A percentile compares a stretch with the other conserved stretches of the same genome.
Conservation (phyloP, 1,140 invertebrate genomes). For the Drosophila navojoa region DNA sequence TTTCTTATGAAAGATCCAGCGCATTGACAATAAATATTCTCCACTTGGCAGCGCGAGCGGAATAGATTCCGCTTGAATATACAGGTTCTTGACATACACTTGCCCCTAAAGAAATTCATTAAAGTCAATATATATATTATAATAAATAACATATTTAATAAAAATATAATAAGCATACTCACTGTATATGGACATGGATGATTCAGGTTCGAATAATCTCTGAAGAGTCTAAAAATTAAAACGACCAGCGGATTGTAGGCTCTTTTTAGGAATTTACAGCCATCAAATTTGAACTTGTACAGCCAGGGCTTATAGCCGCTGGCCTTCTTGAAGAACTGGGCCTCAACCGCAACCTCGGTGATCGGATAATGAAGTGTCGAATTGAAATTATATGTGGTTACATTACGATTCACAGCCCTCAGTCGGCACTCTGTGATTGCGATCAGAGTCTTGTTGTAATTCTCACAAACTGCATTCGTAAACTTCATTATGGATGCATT, state of each 20-base stretch:
- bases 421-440: conserved; percentile 7
- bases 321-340: conserved; percentile 1
- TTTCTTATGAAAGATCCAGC: conserved; percentile 17
- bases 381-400: conserved; percentile 9
- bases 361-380: background rate
- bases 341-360: background rate
- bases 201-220: conserved; percentile 17
- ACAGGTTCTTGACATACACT: background rate
- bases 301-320: conserved; percentile 27
- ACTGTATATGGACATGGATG: conserved; percentile 25
- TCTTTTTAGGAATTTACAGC: conserved; percentile 8
- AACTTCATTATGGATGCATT: conserved; percentile 8
- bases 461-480: conserved; percentile 15
- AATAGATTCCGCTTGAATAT: background rate
- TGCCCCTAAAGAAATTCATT: background rate
- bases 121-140: too few species aligned
- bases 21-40: conserved; percentile 6
- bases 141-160: too few species aligned
- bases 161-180: background rate
- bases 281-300: background rate
- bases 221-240: background rate
- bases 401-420: conserved; percentile 13
- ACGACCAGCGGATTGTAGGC: background rate
- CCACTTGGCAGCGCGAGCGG: conserved; percentile 8
- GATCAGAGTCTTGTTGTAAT: conserved; percentile 2